phyloP scores from a whole-genome alignment of 1,140 invertebrate genomes.

The Drosophila ficusphila region DNA sequence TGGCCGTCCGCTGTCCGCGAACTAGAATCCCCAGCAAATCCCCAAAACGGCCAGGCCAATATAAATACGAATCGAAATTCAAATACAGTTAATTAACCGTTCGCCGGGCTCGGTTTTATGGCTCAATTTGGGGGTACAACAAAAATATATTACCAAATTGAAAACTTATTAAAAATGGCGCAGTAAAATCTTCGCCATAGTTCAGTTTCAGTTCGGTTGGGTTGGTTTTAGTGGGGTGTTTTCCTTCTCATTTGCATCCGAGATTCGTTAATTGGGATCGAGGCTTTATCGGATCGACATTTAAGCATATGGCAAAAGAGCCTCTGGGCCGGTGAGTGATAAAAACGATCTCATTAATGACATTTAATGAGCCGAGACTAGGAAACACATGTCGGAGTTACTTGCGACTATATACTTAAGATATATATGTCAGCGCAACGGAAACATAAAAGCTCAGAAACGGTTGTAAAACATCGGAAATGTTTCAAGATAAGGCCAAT shows the following conservation, averaged over 20 bases:
- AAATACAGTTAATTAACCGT: slow-evolving; percentile 71
- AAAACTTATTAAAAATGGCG: slow-evolving; percentile 71
- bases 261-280: slow-evolving; percentile 73
- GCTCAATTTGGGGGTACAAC: slow-evolving; percentile 67
- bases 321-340: slow-evolving; percentile 40
- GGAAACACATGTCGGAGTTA: slow-evolving; percentile 29
- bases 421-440: slow-evolving; percentile 55
- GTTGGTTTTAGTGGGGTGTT: slow-evolving; percentile 20
- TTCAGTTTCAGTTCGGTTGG: background rate
- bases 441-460: slow-evolving; percentile 68
- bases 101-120: slow-evolving; percentile 59
- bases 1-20: slow-evolving; percentile 33
- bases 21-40: slow-evolving; percentile 29
- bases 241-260: slow-evolving; percentile 62
- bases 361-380: slow-evolving; percentile 52
- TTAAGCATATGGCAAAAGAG: slow-evolving; percentile 69
- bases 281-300: slow-evolving; percentile 60
- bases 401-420: slow-evolving; percentile 1
- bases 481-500: slow-evolving; percentile 46
- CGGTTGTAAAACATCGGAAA: slow-evolving; percentile 67
- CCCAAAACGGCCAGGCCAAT: slow-evolving; percentile 16
- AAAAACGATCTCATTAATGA: slow-evolving; percentile 64
- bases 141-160: slow-evolving; percentile 71
- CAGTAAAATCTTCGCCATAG: slow-evolving; percentile 36
- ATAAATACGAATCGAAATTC: slow-evolving; percentile 36